phyloP scores from a whole-genome alignment of 1,140 invertebrate species.

The Brachionus koreanus region DNA sequence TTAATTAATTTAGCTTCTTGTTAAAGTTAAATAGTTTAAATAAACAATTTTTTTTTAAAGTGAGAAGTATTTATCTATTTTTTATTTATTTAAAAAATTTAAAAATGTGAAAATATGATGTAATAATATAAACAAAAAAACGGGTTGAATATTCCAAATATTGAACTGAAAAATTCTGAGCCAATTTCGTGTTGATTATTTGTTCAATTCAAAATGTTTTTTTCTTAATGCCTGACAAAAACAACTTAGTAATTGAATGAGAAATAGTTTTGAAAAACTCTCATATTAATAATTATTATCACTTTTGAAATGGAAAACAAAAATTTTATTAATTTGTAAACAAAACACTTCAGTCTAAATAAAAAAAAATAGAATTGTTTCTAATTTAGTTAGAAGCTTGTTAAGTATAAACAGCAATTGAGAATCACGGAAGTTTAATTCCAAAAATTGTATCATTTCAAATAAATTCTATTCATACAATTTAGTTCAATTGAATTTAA shows the following conservation, averaged over 20 bases:
- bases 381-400: not conserved
- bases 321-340: not conserved
- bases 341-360: not conserved
- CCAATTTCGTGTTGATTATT: not conserved
- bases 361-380: not conserved
- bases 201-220: not conserved
- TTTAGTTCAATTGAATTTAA: not conserved
- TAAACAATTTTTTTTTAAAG: constrained; percentile 23
- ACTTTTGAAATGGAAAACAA: not conserved
- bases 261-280: not conserved
- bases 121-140: constrained; percentile 27
- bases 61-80: constrained; percentile 26
- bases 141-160: not conserved
- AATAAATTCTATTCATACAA: not conserved
- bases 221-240: constrained; percentile 1
- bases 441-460: too few species aligned
- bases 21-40: constrained; percentile 3
- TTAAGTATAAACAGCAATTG: not conserved
- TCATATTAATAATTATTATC: constrained; percentile 3
- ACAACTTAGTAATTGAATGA: constrained; percentile 23
- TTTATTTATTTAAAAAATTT: not conserved
- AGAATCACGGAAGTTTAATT: not conserved
- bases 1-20: not conserved
- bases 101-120: constrained; percentile 33
- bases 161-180: not conserved